Base-by-base conservation (phyloP, 2,888 invertebrate genomes). In the Patella ulyssiponensis region DNA sequence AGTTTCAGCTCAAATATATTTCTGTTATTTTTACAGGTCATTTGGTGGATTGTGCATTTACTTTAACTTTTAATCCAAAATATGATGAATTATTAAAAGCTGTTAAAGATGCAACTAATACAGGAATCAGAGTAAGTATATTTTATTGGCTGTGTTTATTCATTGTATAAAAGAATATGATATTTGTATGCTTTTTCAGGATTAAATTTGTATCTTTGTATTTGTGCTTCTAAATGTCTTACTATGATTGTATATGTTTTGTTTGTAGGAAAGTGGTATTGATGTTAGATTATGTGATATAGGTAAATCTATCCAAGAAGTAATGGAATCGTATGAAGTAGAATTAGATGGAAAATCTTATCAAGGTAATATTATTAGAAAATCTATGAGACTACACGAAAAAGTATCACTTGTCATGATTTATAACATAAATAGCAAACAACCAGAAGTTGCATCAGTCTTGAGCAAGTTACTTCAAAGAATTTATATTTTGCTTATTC, bases 291-390 rank as follows among this genome's bases (percentile, higher is more conserved):
- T 99, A 79, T 98, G 99, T 92, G 99, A 99, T 89, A 96, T 99
- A 83, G 99, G 94, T 15, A 96, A 97, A 81, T 96, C 97, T 1
- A 97, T 99, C 86, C 99, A 99, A 91, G 99, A 99, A 93, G 98
- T 98, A 0, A 99, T 99, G 99, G 99, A 99, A 90, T 98, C 98
- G 0, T 98, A 99, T 91, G 99, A 99, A 93, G 95, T 99, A 9
- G 99, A 99, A 92, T 92, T 99, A 77, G 97, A 99, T 92, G 99
- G 99, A 56, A 97, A 97, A 93, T 96, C 96, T 15, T 98, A 97
- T 93, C 97, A 95, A 92, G 96, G 91, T 91, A 74, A 27, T 74
- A 17, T n/a, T n/a, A 53, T 5, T 51, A n/a, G 44, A 44, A 44
- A 44, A 9, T 44, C 9, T 44, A 44, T 44, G 7, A 44, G 44